A percentile compares a stretch with the other conserved stretches of the same genome.
Conservation (phyloP, 2,113 vertebrate species). For the Balaeniceps rex region DNA sequence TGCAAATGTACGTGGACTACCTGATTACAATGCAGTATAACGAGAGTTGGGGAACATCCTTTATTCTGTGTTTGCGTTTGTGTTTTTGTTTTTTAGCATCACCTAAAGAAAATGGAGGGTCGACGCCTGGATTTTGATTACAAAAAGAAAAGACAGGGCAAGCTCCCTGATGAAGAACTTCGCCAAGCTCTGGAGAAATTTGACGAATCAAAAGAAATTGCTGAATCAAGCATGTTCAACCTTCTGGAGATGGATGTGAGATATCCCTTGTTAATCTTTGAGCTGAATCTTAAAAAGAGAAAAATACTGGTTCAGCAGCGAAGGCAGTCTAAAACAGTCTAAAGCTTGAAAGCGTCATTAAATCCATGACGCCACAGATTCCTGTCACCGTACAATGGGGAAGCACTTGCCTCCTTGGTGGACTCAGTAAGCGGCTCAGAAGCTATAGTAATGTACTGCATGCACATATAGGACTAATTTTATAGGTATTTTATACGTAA, state of each 20-base stretch:
- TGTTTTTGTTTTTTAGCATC: slow-evolving; percentile 78
- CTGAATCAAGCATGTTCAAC: slow-evolving; percentile 99
- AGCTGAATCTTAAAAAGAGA: neutral
- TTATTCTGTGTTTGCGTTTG: neutral
- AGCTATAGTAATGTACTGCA: neutral
- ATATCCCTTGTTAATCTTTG: neutral
- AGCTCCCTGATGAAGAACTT: slow-evolving; percentile 92
- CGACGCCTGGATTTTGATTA: slow-evolving; percentile 98
- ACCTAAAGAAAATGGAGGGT: slow-evolving; percentile 96
- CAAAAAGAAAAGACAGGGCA: slow-evolving; percentile 98
- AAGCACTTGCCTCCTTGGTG: neutral
- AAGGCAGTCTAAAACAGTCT: neutral
- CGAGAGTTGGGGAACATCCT: neutral
- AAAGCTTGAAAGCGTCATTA: neutral
- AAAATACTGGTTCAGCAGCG: neutral
- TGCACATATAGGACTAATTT: neutral
- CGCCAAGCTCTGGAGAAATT: slow-evolving; percentile 97
- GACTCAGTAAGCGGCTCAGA: neutral
- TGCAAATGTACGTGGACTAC: neutral
- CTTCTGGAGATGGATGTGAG: slow-evolving; percentile 97
- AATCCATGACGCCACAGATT: neutral
- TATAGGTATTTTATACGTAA: neutral
- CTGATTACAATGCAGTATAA: neutral
- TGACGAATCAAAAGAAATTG: slow-evolving; percentile 96
- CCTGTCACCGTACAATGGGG: neutral